Evolutionary conservation across 2,113 vertebrate genomes (phyloP).

Genomic region (Propithecus coquereli): DNA sequence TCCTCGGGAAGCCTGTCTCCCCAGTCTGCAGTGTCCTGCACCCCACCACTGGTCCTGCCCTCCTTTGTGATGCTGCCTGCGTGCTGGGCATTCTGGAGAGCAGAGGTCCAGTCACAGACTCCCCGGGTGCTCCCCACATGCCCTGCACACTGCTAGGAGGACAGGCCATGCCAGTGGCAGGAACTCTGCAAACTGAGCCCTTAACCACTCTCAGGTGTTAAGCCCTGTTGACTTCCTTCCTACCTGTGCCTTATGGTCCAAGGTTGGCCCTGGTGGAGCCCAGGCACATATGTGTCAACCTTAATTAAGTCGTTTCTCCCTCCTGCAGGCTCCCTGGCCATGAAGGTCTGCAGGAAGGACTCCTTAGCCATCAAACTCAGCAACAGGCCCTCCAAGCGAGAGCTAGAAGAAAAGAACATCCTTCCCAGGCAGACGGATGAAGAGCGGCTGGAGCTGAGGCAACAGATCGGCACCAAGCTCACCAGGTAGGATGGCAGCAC

Average conservation of each 20-base stretch:
- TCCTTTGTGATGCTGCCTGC: neutral
- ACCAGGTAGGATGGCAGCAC: slow-evolving; percentile 85
- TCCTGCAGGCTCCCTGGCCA: slow-evolving; percentile 90
- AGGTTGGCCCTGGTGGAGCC: neutral
- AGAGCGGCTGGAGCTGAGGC: slow-evolving; percentile 94
- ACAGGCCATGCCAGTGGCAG: accelerated
- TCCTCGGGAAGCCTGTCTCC: neutral
- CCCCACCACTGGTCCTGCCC: neutral
- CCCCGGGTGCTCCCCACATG: accelerated
- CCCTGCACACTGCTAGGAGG: neutral
- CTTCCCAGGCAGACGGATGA: slow-evolving; percentile 97
- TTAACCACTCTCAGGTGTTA: neutral
- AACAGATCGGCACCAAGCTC: slow-evolving; percentile 98
- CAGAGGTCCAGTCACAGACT: neutral
- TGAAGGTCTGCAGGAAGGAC: slow-evolving; percentile 97
- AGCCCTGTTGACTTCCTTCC: neutral
- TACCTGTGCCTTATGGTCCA: neutral
- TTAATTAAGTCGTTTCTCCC: neutral
- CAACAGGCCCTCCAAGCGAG: slow-evolving; percentile 96
- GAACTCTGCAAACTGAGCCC: neutral
- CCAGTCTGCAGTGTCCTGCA: accelerated
- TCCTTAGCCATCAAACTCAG: slow-evolving; percentile 98
- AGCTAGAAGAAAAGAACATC: slow-evolving; percentile 99
- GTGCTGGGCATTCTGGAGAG: neutral
- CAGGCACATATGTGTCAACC: neutral